phyloP scores from a whole-genome alignment of 2,113 vertebrate species.

The Aegithalos caudatus region DNA sequence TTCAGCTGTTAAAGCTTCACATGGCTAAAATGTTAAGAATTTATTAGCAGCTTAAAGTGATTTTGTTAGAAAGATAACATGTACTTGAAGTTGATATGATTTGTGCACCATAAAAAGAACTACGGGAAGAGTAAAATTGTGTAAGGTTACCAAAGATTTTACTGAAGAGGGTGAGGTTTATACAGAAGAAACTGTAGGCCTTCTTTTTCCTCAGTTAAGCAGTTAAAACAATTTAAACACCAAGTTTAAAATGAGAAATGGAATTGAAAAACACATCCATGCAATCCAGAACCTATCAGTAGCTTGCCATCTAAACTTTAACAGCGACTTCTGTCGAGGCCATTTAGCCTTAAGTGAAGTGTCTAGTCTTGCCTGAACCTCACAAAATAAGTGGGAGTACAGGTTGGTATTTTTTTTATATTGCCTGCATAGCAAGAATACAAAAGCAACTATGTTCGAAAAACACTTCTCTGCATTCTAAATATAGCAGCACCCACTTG shows the following conservation, averaged over 20 bases:
- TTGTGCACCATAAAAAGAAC: not conserved
- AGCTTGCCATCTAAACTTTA: not conserved
- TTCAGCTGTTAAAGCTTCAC: not conserved
- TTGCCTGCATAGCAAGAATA: constrained; percentile 12
- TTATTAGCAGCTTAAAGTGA: constrained; percentile 16
- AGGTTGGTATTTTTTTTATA: not conserved
- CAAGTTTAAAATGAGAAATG: not conserved
- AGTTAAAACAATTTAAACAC: not conserved
- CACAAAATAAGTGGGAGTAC: not conserved
- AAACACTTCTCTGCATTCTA: constrained; percentile 48
- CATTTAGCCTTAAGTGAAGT: not conserved
- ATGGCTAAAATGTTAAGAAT: constrained; percentile 10
- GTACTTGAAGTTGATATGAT: not conserved
- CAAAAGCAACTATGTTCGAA: constrained; percentile 35
- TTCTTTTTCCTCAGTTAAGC: not conserved
- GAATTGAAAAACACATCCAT: not conserved
- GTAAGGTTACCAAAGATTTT: not conserved
- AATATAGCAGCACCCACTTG: constrained; percentile 50
- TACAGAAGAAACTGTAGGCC: not conserved
- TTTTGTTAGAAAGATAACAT: not conserved
- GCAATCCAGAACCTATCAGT: not conserved
- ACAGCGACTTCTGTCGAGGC: not conserved
- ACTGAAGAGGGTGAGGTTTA: not conserved
- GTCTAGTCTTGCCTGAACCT: not conserved
- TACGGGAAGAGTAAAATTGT: not conserved